Percentiles rank a stretch among this genome's conserved stretches.
phyloP scores from a whole-genome alignment of 2,888 invertebrate species.

The Drosophila recens region DNA sequence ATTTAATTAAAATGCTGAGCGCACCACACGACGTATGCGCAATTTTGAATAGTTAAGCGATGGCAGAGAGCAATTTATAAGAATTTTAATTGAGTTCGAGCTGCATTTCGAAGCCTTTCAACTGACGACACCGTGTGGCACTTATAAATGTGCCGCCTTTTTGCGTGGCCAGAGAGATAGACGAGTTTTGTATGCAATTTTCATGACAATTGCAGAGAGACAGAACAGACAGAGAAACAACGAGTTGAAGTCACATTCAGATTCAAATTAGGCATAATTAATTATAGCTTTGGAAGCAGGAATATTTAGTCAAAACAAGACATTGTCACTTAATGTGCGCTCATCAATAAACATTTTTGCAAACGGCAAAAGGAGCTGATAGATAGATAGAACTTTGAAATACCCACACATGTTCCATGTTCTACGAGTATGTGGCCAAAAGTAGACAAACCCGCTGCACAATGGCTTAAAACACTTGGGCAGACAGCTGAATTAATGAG shows the following conservation, averaged over 20 bases:
- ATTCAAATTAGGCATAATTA: constrained; percentile 59
- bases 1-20: constrained; percentile 53
- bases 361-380: constrained; percentile 36
- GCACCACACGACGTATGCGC: constrained; percentile 56
- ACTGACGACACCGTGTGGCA: constrained; percentile 16
- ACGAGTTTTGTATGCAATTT: constrained; percentile 31
- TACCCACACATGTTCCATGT: constrained; percentile 30
- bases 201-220: constrained; percentile 48
- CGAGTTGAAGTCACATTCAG: constrained; percentile 38
- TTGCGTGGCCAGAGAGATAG: constrained; percentile 6
- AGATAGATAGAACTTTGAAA: constrained; percentile 32
- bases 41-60: constrained; percentile 45
- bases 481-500: constrained; percentile 58
- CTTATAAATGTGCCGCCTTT: constrained; percentile 38
- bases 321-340: constrained; percentile 63
- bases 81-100: constrained; percentile 45
- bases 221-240: background rate
- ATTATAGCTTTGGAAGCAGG: constrained; percentile 46
- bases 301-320: constrained; percentile 64
- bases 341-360: constrained; percentile 56
- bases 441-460: constrained; percentile 52
- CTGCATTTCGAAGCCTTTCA: constrained; percentile 44
- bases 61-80: constrained; percentile 47
- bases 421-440: constrained; percentile 29
- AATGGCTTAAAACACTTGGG: constrained; percentile 37